phyloP scores from a whole-genome alignment of 2,888 invertebrate genomes.

The Diarsia rubi region DNA sequence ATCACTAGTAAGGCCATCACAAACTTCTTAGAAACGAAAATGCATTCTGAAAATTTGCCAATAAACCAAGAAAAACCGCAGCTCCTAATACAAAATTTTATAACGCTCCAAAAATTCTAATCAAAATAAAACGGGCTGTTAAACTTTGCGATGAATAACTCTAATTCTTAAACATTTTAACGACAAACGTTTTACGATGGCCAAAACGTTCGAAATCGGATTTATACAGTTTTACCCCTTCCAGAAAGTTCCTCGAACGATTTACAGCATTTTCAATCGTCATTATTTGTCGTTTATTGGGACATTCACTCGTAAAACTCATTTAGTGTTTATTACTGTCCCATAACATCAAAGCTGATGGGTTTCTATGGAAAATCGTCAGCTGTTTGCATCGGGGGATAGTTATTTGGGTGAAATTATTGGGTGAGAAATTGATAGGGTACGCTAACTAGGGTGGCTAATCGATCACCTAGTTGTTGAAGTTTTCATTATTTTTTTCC shows the following conservation, averaged over 20 bases:
- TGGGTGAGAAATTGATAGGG: slow-evolving; percentile 16
- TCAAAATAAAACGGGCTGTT: slow-evolving; percentile 57
- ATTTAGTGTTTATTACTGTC: slow-evolving; percentile 60
- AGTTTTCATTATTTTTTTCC: neutral
- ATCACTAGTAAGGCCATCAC: slow-evolving; percentile 7
- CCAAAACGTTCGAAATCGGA: slow-evolving; percentile 42
- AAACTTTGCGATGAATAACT: slow-evolving; percentile 57
- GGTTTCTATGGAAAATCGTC: slow-evolving; percentile 26
- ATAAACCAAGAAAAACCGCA: neutral
- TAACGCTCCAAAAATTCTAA: slow-evolving; percentile 49
- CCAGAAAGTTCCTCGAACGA: slow-evolving; percentile 45
- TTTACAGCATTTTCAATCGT: slow-evolving; percentile 60
- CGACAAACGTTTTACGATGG: slow-evolving; percentile 60
- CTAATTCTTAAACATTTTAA: slow-evolving; percentile 62
- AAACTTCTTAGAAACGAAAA: slow-evolving; percentile 21
- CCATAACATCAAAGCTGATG: slow-evolving; percentile 45
- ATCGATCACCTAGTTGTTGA: slow-evolving; percentile 12
- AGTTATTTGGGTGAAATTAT: slow-evolving; percentile 23
- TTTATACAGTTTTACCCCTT: slow-evolving; percentile 61
- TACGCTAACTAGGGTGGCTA: too few species aligned
- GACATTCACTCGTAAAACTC: slow-evolving; percentile 62
- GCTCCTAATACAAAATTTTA: slow-evolving; percentile 2
- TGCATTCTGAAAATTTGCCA: slow-evolving; percentile 4
- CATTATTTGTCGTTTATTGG: slow-evolving; percentile 60
- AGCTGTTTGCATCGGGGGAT: slow-evolving; percentile 30